Evolutionary conservation across 2,113 vertebrate genomes (phyloP).

Genomic region (Oncorhynchus tshawytscha): DNA sequence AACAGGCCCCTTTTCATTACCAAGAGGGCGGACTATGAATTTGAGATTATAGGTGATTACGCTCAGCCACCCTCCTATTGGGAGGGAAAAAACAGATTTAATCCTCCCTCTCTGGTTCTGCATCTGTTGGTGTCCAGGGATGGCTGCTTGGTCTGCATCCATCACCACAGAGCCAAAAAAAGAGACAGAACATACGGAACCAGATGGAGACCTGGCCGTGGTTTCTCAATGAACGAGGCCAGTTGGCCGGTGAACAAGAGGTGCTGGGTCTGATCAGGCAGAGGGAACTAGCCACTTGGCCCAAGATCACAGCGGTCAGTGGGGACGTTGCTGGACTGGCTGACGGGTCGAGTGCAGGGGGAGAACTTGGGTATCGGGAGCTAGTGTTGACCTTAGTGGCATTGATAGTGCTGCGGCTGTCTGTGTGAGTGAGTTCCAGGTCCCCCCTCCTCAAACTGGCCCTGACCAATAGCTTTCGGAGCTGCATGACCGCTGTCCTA

Average conservation of each 20-base stretch:
- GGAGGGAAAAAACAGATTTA: conserved; percentile 64
- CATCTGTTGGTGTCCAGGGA: conserved; percentile 68
- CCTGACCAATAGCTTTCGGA: conserved; percentile 51
- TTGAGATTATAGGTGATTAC: conserved; percentile 77
- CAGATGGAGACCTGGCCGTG: conserved; percentile 71
- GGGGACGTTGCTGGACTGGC: conserved; percentile 66
- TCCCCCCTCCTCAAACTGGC: conserved; percentile 14
- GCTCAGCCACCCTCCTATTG: conserved; percentile 68
- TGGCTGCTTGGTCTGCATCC: conserved; percentile 55
- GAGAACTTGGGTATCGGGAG: conserved; percentile 56
- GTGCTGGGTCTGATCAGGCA: conserved; percentile 71
- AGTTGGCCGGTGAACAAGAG: conserved; percentile 76
- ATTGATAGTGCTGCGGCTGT: conserved; percentile 36
- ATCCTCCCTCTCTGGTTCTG: conserved; percentile 70
- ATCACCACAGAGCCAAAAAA: conserved; percentile 69
- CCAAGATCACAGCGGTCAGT: conserved; percentile 77
- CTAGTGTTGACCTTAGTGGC: conserved; percentile 70
- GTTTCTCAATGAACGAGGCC: conserved; percentile 63
- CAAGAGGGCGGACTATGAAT: conserved; percentile 68
- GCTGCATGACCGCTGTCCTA: conserved; percentile 19
- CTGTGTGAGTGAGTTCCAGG: conserved; percentile 27
- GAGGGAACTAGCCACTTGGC: conserved; percentile 69
- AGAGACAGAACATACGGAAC: conserved; percentile 75
- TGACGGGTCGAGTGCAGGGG: conserved; percentile 50
- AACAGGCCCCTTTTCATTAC: conserved; percentile 65